Base-by-base conservation (phyloP, 2,888 invertebrate genomes). In the Melipona beecheii region DNA sequence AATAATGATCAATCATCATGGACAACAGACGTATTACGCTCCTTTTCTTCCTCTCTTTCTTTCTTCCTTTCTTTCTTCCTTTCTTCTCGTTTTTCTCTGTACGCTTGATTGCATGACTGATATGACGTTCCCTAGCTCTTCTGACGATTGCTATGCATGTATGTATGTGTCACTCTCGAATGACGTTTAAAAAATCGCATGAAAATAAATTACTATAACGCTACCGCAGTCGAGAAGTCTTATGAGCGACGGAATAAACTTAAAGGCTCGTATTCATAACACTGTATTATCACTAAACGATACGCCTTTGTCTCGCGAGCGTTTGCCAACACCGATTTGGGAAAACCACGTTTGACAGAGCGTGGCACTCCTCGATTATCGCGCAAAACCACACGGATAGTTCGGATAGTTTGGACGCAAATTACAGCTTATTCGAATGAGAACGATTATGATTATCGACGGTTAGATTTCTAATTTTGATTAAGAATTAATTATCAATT, bases 141-240 rank as follows among this genome's bases (percentile, higher is more conserved):
- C 77, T 76, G 86, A 89, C 85, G 80, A 89, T 89, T 85, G 78
- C 86, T 89, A 81, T 31, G 15, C n/a, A 31, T 81, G 78, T 80
- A 9, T 11, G 36, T 9, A 0, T 36, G 36, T 43, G 43, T 43
- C 43, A 43, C 78, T 86, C 82, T 85, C 88, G 86, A 90, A 84
- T 89, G 87, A 90, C 90, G 85, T 89, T 89, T 76, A 82, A 78
- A 90, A 85, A 89, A 89, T 88, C 87, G 89, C 89, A 87, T 92
- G 91, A 91, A 91, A 93, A 93, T 93, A 94, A 94, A 94, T 94
- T 92, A 94, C 92, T 93, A 93, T 89, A 43, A 87, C 89, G 84
- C 93, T 92, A 92, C 88, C 84, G 86, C 92, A 92, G 86, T 92
- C 86, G 90, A 91, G 89, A 91, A 93, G 92, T 92, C 93, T 93